These are phyloP conservation scores for Aphidius gifuensis DNA, from an alignment of 1,140 invertebrate genomes.

Conservation along the genomic window DNA sequence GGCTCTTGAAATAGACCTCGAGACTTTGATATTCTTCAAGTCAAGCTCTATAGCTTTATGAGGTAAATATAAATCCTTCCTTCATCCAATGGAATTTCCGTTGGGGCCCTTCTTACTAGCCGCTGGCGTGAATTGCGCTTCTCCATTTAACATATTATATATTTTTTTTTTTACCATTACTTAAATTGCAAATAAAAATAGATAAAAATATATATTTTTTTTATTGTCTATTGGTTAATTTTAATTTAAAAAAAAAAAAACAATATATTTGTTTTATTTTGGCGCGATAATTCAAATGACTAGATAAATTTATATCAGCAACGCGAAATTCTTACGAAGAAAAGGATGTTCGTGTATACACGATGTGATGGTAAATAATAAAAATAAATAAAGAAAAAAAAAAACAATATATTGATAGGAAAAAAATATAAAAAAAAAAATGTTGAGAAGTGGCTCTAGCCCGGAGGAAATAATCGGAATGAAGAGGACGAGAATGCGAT, in stretches of 20 bases:
- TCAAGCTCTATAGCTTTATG: too few species aligned
- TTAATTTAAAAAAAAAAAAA: background rate
- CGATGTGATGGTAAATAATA: too few species aligned
- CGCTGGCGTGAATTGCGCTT: constrained; percentile 8
- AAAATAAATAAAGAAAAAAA: too few species aligned
- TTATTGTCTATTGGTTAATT: constrained; percentile 11
- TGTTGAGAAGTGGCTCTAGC: too few species aligned
- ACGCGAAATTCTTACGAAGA: too few species aligned
- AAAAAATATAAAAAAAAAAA: too few species aligned
- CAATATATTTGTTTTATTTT: background rate
- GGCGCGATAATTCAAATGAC: too few species aligned
- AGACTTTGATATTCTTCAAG: background rate
- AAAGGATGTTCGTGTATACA: too few species aligned
- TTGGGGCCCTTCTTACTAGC: constrained; percentile 6
- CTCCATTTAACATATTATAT: constrained; percentile 3
- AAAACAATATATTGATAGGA: too few species aligned
- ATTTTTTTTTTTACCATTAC: constrained; percentile 23
- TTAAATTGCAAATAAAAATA: constrained; percentile 15
- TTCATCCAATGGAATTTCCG: constrained; percentile 3
- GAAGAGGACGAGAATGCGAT: too few species aligned
- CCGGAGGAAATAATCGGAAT: too few species aligned
- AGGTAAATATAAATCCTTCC: background rate
- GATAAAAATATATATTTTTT: constrained; percentile 14
- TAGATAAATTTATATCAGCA: too few species aligned
- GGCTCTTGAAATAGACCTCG: constrained; percentile 7